Evolutionary conservation across 2,888 invertebrate species (phyloP).

Genomic region (Clepsis dumicolana): DNA sequence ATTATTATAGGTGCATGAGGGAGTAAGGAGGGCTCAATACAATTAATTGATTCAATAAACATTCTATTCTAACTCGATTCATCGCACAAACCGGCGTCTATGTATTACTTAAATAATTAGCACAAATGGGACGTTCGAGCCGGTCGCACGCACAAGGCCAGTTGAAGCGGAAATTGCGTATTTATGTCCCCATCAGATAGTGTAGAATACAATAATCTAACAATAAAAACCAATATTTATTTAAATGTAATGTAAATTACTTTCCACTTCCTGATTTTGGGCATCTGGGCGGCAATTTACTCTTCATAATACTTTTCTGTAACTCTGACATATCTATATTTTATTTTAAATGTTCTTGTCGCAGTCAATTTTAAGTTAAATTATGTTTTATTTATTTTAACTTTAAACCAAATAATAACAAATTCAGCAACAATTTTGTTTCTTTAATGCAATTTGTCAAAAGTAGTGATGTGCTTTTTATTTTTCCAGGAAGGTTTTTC

Average conservation of each 20-base stretch:
- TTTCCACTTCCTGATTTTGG: conserved; percentile 72
- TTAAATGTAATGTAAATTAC: conserved; percentile 54
- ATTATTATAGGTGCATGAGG: background rate
- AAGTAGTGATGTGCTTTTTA: conserved; percentile 16
- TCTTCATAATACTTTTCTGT: conserved; percentile 89
- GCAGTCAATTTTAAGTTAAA: conserved; percentile 20
- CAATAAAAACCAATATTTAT: conserved; percentile 11
- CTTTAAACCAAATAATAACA: conserved; percentile 33
- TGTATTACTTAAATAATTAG: background rate
- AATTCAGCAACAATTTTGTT: conserved; percentile 23
- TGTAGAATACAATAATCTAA: conserved; percentile 36
- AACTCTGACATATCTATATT: conserved; percentile 87
- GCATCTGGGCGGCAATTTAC: conserved; percentile 88
- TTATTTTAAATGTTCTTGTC: conserved; percentile 4
- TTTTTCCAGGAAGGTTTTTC: background rate
- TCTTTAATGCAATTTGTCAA: conserved; percentile 26
- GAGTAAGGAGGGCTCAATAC: background rate
- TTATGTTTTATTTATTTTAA: conserved; percentile 18
- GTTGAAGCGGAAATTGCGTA: background rate
- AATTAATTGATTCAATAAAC: background rate
- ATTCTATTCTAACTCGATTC: background rate
- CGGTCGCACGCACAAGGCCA: background rate
- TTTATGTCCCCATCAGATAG: conserved; percentile 22
- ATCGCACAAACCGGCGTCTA: background rate
- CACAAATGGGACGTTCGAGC: background rate